These are phyloP conservation scores for Tenthredo livida DNA, from an alignment of 2,888 invertebrate species.

Conservation along the genomic window DNA sequence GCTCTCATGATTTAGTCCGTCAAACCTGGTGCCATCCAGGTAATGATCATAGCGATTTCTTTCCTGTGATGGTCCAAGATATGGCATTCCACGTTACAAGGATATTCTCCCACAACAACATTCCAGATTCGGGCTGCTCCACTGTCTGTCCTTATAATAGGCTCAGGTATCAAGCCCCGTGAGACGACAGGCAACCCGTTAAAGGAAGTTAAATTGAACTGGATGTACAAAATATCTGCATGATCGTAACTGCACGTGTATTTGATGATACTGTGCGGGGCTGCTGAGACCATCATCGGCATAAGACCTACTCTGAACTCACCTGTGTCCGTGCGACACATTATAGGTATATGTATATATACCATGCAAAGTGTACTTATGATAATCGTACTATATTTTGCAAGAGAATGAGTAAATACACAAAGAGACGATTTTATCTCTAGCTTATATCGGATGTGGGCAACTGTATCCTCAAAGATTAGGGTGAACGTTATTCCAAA, in stretches of 20 bases:
- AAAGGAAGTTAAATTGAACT: slow-evolving; percentile 72
- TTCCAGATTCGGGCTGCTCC: slow-evolving; percentile 70
- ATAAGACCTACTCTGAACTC: slow-evolving; percentile 79
- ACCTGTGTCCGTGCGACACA: slow-evolving; percentile 64
- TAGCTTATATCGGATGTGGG: not conserved
- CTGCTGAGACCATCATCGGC: slow-evolving; percentile 77
- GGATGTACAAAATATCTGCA: slow-evolving; percentile 74
- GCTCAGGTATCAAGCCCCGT: slow-evolving; percentile 57
- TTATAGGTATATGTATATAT: not conserved
- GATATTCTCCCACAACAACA: slow-evolving; percentile 70
- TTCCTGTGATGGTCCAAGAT: slow-evolving; percentile 65
- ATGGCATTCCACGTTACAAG: slow-evolving; percentile 70
- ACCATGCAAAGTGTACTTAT: not conserved
- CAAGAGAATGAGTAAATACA: not conserved
- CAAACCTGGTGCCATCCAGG: slow-evolving; percentile 72
- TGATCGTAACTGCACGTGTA: slow-evolving; percentile 80
- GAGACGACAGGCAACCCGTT: slow-evolving; percentile 65
- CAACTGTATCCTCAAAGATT: not conserved
- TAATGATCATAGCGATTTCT: slow-evolving; percentile 69
- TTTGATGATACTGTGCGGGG: slow-evolving; percentile 75
- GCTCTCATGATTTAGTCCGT: slow-evolving; percentile 48
- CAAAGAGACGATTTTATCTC: not conserved
- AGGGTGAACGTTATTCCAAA: not conserved
- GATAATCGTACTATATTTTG: not conserved
- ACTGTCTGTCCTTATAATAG: slow-evolving; percentile 58